Evolutionary conservation across 1,140 invertebrate species (phyloP), one percentile per base, ranked within the genome.

Genomic region (Nomia melanderi): DNA sequence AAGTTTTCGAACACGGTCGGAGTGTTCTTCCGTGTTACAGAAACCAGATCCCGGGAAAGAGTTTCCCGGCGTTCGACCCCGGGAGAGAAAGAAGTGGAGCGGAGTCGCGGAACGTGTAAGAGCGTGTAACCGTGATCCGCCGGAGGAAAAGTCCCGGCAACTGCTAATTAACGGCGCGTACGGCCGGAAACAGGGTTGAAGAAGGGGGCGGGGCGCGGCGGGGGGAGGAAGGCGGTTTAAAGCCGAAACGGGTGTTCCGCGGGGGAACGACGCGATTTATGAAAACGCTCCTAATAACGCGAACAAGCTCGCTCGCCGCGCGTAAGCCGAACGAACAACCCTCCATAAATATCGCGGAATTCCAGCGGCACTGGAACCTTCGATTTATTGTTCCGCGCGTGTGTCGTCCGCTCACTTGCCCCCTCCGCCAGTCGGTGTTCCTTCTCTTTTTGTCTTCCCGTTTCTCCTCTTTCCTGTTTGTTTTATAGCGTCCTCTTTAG

Each of bases 291-390:
- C 72, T 82, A 84, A 82, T 83, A 81, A 82, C 73, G 73, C 56
- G 72, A 83, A 82, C 60, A 77, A 86, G 72, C 78, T 73, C 67
- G 54, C 62, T 33, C 33, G 29, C 33, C 20, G 11, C 54, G 54
- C 44, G 67, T 85, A 85, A 86, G 67, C 84, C 72, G 72, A 85
- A 85, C 63, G 78, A 76, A 86, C 78, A 83, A 79, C 81, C 67
- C n/a, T 57, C 66, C 20, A 81, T 86, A 86, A 86, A 86, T 83
- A 85, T 85, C 75, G 75, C 50, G 63, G 59, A 78, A 80, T 86
- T 82, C 78, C 67, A 71, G 64, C 73, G 33, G 62, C 47, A 36
- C 69, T 41, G 76, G 69, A 57, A 76, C 53, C 72, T 79, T 83
- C 81, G 81, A 84, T 84, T 83, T 84, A 84, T 79, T 29, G 67